These are phyloP conservation scores for Myotis davidii DNA, from an alignment of 2,113 vertebrate species.

Conservation along the genomic window DNA sequence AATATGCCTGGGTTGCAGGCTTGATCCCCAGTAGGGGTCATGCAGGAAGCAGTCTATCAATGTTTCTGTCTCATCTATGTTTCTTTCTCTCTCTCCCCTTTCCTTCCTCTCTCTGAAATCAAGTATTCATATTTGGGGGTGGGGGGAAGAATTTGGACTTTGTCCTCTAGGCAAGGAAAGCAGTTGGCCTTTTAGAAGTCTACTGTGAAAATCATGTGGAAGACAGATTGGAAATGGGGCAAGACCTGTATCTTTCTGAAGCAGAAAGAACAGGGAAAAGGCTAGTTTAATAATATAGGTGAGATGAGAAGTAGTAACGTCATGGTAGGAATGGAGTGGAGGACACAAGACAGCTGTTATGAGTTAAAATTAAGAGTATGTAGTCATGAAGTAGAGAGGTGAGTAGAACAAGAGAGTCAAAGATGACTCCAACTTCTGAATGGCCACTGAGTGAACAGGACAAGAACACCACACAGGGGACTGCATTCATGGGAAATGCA, in stretches of 20 bases:
- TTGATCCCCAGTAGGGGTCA: too few relatives aligned
- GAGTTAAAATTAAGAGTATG: background rate
- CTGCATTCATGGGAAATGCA: accelerated
- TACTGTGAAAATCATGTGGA: background rate
- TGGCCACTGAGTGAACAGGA: background rate
- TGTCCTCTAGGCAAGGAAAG: background rate
- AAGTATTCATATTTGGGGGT: too few relatives aligned
- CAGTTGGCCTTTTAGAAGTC: background rate
- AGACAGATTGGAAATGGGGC: background rate
- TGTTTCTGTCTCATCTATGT: too few relatives aligned
- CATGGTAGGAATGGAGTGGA: background rate
- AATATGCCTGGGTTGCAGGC: too few relatives aligned
- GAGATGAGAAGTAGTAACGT: background rate
- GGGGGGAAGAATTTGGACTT: background rate
- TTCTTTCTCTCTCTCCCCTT: too few relatives aligned
- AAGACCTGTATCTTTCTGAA: background rate
- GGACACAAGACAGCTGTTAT: background rate
- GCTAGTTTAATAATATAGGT: background rate
- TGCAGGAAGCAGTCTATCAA: too few relatives aligned
- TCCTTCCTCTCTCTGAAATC: too few relatives aligned
- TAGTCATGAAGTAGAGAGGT: background rate
- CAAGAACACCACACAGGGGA: background rate
- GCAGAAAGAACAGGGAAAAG: background rate
- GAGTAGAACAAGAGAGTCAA: background rate
- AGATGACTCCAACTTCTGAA: background rate